Conservation (phyloP, 2,888 invertebrate species). For the Xestia c-nigrum region DNA sequence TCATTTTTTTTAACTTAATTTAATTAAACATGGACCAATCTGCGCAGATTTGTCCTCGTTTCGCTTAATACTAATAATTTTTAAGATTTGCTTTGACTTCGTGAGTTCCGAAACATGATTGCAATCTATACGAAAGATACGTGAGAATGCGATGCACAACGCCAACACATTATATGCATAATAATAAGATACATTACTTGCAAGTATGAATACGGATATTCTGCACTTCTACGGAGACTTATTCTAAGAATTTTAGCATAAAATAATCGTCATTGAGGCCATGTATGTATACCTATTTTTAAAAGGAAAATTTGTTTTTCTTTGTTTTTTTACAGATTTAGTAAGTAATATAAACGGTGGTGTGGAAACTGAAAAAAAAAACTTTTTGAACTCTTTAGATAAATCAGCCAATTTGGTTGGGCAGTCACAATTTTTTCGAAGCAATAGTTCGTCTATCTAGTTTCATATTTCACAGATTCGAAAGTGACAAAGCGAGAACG, state of each 20-base stretch:
- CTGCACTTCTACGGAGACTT: conserved; percentile 23
- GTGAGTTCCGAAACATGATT: conserved; percentile 40
- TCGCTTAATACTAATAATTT: not conserved
- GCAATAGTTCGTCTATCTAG: not conserved
- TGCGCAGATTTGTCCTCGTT: not conserved
- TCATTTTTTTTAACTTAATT: no score
- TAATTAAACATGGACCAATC: no score
- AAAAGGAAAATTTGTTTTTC: not conserved
- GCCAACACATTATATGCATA: conserved; percentile 11
- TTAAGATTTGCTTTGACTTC: not conserved
- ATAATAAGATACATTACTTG: conserved; percentile 25
- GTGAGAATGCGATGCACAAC: conserved; percentile 46
- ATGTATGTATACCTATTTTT: conserved; percentile 7
- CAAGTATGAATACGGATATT: conserved; percentile 20
- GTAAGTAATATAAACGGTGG: accelerated
- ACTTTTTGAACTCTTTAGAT: not conserved
- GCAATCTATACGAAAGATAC: conserved; percentile 22
- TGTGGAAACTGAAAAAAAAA: not conserved
- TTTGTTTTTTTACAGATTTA: not conserved
- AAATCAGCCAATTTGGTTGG: no score
- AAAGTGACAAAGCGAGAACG: conserved; percentile 29
- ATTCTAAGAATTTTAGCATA: conserved; percentile 36
- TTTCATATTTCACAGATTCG: conserved; percentile 27
- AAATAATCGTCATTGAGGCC: conserved; percentile 17
- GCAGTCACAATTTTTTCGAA: not conserved